Evolutionary conservation across 2,797 vertebrate species (phyloP).

Genomic region (Gymnothorax reevesii): DNA sequence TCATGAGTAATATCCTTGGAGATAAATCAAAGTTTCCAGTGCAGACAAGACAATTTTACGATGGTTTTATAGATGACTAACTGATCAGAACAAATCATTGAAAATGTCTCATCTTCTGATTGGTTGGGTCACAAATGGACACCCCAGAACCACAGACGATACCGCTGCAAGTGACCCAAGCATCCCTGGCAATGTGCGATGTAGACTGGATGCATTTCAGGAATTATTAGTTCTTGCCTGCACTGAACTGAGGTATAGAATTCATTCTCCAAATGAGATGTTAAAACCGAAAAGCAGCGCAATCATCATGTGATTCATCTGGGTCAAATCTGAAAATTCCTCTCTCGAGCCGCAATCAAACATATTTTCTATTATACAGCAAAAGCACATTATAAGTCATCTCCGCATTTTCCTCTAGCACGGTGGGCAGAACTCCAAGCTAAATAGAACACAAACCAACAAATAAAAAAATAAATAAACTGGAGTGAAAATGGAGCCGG

Average conservation of each 20-base stretch:
- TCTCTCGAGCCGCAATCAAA: constrained; percentile 42
- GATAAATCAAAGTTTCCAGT: background rate
- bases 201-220: constrained; percentile 36
- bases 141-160: constrained; percentile 26
- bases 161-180: constrained; percentile 27
- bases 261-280: constrained; percentile 61
- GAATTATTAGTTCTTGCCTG: constrained; percentile 50
- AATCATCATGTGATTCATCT: constrained; percentile 70
- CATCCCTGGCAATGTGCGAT: constrained; percentile 26
- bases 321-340: constrained; percentile 56
- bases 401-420: background rate
- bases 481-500: background rate
- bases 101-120: background rate
- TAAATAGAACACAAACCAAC: background rate
- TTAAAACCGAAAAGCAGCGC: constrained; percentile 70
- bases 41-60: background rate
- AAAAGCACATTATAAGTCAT: background rate
- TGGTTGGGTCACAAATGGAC: background rate
- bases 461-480: background rate
- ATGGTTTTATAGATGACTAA: background rate
- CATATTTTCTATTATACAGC: background rate
- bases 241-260: constrained; percentile 51
- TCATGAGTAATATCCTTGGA: background rate
- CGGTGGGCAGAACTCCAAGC: constrained; percentile 6
- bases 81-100: background rate